Percentiles rank a stretch among this genome's conserved stretches.
These are phyloP conservation scores for Hucho hucho DNA, from an alignment of 2,113 vertebrate species.

Conservation along the genomic window DNA sequence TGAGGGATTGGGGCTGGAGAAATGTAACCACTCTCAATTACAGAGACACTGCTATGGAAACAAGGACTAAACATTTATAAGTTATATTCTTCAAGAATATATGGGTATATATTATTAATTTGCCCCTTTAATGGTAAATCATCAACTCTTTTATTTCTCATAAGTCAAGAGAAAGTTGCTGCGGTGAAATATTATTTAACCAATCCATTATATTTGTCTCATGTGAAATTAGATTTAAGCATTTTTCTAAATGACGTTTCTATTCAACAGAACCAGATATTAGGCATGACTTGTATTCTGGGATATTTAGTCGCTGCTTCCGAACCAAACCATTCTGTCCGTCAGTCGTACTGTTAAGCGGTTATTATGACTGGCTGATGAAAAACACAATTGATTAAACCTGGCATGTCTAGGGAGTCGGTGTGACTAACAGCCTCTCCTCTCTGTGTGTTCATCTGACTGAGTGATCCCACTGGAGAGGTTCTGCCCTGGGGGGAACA, in stretches of 20 bases:
- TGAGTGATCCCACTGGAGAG: slow-evolving; percentile 49
- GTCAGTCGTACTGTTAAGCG: not conserved
- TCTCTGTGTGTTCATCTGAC: not conserved
- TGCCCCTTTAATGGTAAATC: not conserved
- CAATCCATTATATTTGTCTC: not conserved
- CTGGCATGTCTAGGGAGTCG: slow-evolving; percentile 38
- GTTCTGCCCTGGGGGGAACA: slow-evolving; percentile 24
- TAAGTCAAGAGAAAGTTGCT: not conserved
- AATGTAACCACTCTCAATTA: too few relatives aligned
- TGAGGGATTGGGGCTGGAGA: too few relatives aligned
- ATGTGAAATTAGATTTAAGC: not conserved
- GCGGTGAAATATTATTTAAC: not conserved
- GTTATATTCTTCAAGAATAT: too few relatives aligned
- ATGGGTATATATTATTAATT: not conserved
- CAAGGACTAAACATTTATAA: too few relatives aligned
- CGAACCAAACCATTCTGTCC: not conserved
- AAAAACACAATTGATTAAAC: slow-evolving; percentile 40
- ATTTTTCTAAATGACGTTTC: not conserved
- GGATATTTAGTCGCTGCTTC: not conserved
- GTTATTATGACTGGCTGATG: slow-evolving; percentile 3
- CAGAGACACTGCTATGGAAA: too few relatives aligned
- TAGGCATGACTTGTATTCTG: not conserved
- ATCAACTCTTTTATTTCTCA: not conserved
- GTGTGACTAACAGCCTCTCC: slow-evolving; percentile 23
- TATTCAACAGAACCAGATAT: not conserved